These are phyloP conservation scores for Sparus aurata DNA, from an alignment of 2,797 vertebrate genomes.

Conservation along the genomic window DNA sequence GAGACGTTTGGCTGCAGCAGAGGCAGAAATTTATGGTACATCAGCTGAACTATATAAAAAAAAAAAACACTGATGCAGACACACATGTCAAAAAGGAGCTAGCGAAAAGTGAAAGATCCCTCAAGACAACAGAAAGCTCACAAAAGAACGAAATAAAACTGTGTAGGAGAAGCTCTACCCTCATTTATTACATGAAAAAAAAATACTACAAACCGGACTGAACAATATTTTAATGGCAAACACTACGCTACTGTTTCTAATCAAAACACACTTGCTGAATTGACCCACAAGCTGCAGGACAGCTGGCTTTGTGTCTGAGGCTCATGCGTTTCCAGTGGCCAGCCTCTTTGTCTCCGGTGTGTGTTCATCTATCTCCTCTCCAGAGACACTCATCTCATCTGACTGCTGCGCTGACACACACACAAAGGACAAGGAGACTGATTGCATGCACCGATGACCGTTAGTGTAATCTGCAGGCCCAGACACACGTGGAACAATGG, in stretches of 20 bases:
- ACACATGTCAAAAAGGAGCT: neutral
- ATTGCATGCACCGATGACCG: slow-evolving; percentile 69
- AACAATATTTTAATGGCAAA: slow-evolving; percentile 12
- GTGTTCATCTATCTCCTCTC: slow-evolving; percentile 71
- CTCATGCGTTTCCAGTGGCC: slow-evolving; percentile 60
- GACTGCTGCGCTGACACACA: slow-evolving; percentile 76
- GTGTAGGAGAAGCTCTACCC: neutral
- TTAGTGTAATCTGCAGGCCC: slow-evolving; percentile 70
- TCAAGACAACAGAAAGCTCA: neutral
- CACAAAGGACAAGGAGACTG: slow-evolving; percentile 74
- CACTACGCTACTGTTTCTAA: slow-evolving; percentile 21
- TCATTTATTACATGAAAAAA: slow-evolving; percentile 1
- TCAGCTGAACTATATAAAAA: neutral
- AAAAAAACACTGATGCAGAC: neutral
- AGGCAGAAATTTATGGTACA: neutral
- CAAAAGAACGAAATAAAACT: neutral
- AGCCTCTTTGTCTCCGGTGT: slow-evolving; percentile 72
- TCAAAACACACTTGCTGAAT: slow-evolving; percentile 36
- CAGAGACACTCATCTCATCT: slow-evolving; percentile 76
- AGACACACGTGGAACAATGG: slow-evolving; percentile 59
- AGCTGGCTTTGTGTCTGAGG: slow-evolving; percentile 66
- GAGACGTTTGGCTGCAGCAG: slow-evolving; percentile 6
- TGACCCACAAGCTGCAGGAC: slow-evolving; percentile 55
- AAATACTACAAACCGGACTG: neutral
- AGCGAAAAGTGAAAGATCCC: neutral